Conservation (phyloP, 2,797 vertebrate species). For the Odontamblyopus rebecca region DNA sequence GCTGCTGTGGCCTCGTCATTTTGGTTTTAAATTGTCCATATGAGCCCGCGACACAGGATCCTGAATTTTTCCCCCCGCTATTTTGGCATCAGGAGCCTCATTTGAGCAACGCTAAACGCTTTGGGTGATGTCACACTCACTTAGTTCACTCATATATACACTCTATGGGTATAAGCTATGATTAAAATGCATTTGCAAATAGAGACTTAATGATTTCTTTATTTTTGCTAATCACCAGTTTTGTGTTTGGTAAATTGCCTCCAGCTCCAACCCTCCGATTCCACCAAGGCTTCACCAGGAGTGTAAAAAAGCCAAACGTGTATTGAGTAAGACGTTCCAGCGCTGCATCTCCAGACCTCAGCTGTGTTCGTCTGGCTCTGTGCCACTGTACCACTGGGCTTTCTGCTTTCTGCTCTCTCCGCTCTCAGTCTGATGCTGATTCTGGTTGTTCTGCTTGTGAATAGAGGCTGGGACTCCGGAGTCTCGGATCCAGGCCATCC, state of each 20-base stretch:
- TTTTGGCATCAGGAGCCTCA: no score
- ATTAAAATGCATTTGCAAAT: no score
- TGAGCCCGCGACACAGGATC: no score
- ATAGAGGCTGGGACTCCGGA: slow-evolving; percentile 92
- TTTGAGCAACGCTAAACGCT: no score
- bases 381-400: slow-evolving; percentile 40
- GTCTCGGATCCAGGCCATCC: slow-evolving; percentile 89
- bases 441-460: slow-evolving; percentile 39
- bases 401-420: neutral
- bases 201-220: neutral
- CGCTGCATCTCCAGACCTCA: slow-evolving; percentile 26
- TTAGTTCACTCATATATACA: no score
- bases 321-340: slow-evolving; percentile 23
- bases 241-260: neutral
- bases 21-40: no score
- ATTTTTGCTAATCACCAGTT: neutral
- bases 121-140: no score
- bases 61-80: no score
- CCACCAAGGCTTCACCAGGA: neutral
- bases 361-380: slow-evolving; percentile 30
- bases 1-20: no score
- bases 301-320: slow-evolving; percentile 16
- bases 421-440: slow-evolving; percentile 38
- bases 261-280: neutral
- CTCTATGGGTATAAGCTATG: no score